Conservation (phyloP, 2,888 invertebrate species). For the Tinea pellionella region DNA sequence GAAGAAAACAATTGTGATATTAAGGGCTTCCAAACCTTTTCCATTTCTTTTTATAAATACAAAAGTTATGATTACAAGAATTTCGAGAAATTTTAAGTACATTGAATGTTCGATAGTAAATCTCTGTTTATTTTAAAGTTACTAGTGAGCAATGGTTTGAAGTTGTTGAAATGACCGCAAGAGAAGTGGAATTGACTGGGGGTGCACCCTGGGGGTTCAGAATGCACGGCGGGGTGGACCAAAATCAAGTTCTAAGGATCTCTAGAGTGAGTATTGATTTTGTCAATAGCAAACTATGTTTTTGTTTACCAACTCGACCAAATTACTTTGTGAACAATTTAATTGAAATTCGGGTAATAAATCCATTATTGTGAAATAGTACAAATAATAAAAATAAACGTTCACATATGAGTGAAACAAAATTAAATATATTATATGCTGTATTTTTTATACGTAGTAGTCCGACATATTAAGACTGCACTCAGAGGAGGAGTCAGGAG, state of each 20-base stretch:
- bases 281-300: constrained; percentile 34
- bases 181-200: constrained; percentile 81
- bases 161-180: constrained; percentile 70
- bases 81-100: background rate
- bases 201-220: constrained; percentile 92
- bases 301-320: background rate
- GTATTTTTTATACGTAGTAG: too few relatives aligned
- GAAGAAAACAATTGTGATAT: background rate
- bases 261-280: constrained; percentile 70
- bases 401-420: too few relatives aligned
- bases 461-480: too few relatives aligned
- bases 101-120: background rate
- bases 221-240: constrained; percentile 86
- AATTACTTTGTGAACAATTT: background rate
- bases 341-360: background rate
- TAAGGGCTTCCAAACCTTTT: background rate
- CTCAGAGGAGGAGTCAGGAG: too few relatives aligned
- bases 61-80: background rate
- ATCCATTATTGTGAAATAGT: too few relatives aligned
- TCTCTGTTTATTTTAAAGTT: background rate
- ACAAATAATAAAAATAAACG: too few relatives aligned
- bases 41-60: background rate
- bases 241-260: constrained; percentile 81
- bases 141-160: constrained; percentile 34
- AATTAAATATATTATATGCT: too few relatives aligned